Base-by-base conservation (phyloP, 2,888 invertebrate species). In the Cantharis flavilabris region DNA sequence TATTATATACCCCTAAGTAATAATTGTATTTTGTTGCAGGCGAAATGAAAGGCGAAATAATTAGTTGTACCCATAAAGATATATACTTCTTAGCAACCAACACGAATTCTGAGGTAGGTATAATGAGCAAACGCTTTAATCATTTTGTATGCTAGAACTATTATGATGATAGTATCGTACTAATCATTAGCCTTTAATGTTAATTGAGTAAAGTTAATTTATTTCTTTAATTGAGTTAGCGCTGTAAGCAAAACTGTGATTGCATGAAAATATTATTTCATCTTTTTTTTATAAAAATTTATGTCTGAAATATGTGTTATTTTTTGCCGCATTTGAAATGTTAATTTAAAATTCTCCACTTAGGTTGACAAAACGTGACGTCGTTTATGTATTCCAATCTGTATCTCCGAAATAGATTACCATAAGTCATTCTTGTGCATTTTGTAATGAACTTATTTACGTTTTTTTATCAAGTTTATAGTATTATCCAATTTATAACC, bases 31-130 rank as follows among this genome's bases (percentile, higher is more conserved):
- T 79, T 75, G 80, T 83, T 84, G 74, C 83, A 85, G 85, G n/a
- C n/a, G n/a, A 80, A 79, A 86, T 86, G 86, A 86, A 86, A 83
- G 86, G 86, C 63, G 86, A 86, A 83, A 84, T 86, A 81, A 85
- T 86, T 78, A 86, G 86, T 83, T 87, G 83, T 80, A 83, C 85
- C 23, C 86, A 86, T 81, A 86, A 87, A 77, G 87, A 87, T 80
- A 87, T 87, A 76, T 87, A 87, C 81, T 87, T 86, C 82, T 81
- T 87, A 82, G 87, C 87, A 83, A 86, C 86, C 73, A 87, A 87
- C 81, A 86, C 86, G 77, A 87, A 86, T 82, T 83, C 86, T 70
- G 86, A 87, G 86, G 86, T 87, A 82, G 84, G 83, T 67, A n/a
- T n/a, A 49, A 49, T 49, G n/a, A 49, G n/a, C n/a, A n/a, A n/a